phyloP scores from a whole-genome alignment of 23 tunicate genomes.

The Halocynthia aurantium region DNA sequence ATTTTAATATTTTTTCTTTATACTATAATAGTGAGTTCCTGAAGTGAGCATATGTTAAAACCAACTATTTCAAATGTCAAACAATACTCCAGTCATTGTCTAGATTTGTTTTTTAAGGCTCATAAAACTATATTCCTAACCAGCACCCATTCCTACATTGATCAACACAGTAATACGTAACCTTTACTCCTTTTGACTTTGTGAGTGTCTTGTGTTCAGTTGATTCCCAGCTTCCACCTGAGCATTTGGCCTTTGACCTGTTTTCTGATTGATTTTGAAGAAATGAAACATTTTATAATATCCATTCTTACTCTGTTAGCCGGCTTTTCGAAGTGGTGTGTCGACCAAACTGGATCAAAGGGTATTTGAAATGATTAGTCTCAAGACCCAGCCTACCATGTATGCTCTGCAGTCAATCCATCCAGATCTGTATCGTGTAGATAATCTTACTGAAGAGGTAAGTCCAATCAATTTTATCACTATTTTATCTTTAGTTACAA shows the following conservation, averaged over 20 bases:
- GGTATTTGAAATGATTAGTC: conserved; percentile 82
- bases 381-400: conserved; percentile 74
- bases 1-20: neutral
- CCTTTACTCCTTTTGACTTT: too few species aligned
- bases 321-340: conserved; percentile 58
- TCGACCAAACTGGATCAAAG: conserved; percentile 83
- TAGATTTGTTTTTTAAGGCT: neutral
- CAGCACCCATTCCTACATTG: too few species aligned
- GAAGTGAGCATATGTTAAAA: too few species aligned
- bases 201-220: too few species aligned
- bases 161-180: too few species aligned
- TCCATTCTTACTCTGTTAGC: conserved; percentile 27
- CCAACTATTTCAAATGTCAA: too few species aligned
- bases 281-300: too few species aligned
- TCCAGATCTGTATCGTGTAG: conserved; percentile 94
- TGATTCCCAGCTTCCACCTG: too few species aligned
- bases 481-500: neutral
- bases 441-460: conserved; percentile 75
- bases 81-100: neutral
- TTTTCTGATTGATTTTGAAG: too few species aligned
- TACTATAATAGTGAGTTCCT: neutral
- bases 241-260: too few species aligned
- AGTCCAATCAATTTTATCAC: neutral
- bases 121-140: too few species aligned
- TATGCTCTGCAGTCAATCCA: conserved; percentile 61